Conservation (phyloP, 2,888 invertebrate genomes). For the Papilio gigon region DNA sequence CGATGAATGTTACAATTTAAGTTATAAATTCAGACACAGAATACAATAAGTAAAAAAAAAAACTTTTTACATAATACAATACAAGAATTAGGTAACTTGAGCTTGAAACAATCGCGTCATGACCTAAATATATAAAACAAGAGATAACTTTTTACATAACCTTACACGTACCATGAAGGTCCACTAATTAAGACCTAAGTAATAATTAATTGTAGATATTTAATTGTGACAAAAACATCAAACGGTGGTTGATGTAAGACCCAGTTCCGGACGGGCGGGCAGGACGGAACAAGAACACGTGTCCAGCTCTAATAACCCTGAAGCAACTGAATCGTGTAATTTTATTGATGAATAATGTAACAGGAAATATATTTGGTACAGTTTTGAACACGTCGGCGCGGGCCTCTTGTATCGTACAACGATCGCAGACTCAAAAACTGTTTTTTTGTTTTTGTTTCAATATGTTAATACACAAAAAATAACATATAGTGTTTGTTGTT, state of each 20-base stretch:
- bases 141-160: conserved; percentile 24
- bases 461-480: too few species aligned
- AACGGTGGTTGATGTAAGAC: too few species aligned
- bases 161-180: conserved; percentile 41
- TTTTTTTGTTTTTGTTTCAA: background rate
- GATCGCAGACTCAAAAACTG: background rate
- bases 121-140: conserved; percentile 8
- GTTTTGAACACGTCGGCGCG: background rate
- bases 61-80: background rate
- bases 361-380: conserved; percentile 21
- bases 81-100: background rate
- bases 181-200: conserved; percentile 39
- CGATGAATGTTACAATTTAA: background rate
- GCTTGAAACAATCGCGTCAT: background rate
- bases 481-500: too few species aligned
- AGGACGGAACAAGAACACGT: conserved; percentile 18
- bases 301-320: conserved; percentile 15
- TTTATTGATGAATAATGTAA: conserved; percentile 18
- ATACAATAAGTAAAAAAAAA: too few species aligned
- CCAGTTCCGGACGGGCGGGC: conserved; percentile 37
- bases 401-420: background rate
- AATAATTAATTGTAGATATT: conserved; percentile 37
- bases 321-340: conserved; percentile 19
- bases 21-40: too few species aligned
- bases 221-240: conserved; percentile 41